Evolutionary conservation across 1,140 invertebrate species (phyloP), one percentile per base, ranked within the genome.

Genomic region (Steinernema feltiae): DNA sequence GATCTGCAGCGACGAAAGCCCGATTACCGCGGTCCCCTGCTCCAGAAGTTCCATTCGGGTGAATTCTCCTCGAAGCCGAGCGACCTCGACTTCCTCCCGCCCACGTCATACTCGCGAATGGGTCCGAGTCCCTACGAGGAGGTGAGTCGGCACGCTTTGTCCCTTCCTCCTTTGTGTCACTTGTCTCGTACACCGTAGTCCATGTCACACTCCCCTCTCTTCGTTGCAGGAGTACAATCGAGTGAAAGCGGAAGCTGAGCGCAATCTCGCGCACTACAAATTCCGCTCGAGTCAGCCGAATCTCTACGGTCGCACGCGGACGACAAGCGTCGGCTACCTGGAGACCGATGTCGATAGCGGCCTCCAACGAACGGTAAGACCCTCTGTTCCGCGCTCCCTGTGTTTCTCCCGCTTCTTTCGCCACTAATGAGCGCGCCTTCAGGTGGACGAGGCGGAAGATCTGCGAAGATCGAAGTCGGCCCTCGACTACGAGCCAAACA

Each of bases 1-100:
- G 83, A 84, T 70, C 27, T 83, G 15, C 41, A 69, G 29, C 82
- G 82, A 27, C 75, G 73, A 24, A 71, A 71, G 1, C 63, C 76
- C 21, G 84, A 85, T 41, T 84, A 84, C 72, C 82, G 84, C 27
- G 84, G 85, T 7, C 84, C 84, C 3, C 76, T 85, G 41, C 82
- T 85, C 35, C 82, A 82, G 74, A 79, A 82, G 30, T 85, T 86
- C 76, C 78, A 85, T 63, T 78, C 78, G 30, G 79, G 83, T 21
- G 83, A 86, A 30, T 83, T 85, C 76, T 70, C 29, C 24, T 70
- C 76, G 1, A 73, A 72, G 31, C 74, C 72, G 24, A 27, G 24
- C 24, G 53, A 63, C 53, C 53, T 63, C 7, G 53, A 63, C 53
- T 78, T 78, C 53, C 29, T 63, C 15, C 75, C 75, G 24, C 30